Evolutionary conservation across 2,113 vertebrate genomes (phyloP).

Genomic region (Rhinopomastus cyanomelas): DNA sequence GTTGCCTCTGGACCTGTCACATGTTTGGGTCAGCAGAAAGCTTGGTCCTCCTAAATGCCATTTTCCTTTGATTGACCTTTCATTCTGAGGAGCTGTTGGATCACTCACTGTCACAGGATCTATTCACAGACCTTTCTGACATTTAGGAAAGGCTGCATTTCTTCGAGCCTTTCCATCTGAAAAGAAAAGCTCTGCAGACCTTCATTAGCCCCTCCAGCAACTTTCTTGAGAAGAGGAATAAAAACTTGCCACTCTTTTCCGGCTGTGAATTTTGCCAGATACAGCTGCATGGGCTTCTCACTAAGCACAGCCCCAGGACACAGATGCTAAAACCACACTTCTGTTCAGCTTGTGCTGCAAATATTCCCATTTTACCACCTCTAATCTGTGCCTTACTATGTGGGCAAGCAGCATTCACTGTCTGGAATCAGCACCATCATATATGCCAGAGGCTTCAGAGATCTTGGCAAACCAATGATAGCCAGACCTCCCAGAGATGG

Average conservation of each 20-base stretch:
- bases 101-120: slow-evolving; percentile 63
- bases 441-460: neutral
- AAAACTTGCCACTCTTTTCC: neutral
- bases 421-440: neutral
- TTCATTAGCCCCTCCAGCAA: neutral
- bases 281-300: neutral
- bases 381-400: neutral
- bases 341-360: neutral
- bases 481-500: neutral
- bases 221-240: neutral
- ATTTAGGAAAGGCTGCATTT: slow-evolving; percentile 41
- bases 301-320: neutral
- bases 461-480: neutral
- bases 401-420: neutral
- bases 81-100: slow-evolving; percentile 63
- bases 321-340: neutral
- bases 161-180: slow-evolving; percentile 15
- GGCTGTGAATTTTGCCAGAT: neutral
- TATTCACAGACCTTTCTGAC: slow-evolving; percentile 19
- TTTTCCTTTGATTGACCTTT: slow-evolving; percentile 73
- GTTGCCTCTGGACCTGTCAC: slow-evolving; percentile 53
- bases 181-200: neutral
- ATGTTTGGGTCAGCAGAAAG: slow-evolving; percentile 42
- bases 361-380: neutral
- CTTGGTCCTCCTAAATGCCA: slow-evolving; percentile 58